A percentile compares a stretch with the other conserved stretches of the same genome.
Evolutionary conservation across 2,113 vertebrate genomes (phyloP).

Genomic region (Calidris pygmaea): DNA sequence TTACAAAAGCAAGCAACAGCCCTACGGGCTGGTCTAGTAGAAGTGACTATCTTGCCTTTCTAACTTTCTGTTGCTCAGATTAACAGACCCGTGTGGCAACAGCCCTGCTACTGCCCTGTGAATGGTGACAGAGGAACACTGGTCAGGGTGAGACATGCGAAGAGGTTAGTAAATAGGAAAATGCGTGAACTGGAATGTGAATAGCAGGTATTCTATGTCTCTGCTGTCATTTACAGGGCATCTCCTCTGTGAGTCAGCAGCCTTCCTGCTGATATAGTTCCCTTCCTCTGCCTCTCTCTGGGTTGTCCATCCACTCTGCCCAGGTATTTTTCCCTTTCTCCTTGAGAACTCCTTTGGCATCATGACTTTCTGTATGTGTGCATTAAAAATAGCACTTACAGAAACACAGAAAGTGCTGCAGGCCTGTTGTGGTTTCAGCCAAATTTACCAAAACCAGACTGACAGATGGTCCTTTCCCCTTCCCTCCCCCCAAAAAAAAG

Average conservation of each 20-base stretch:
- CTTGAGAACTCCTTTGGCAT: slow-evolving; percentile 3
- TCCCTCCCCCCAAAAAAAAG: too few species aligned
- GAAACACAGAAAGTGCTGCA: background rate
- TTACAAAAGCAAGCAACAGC: background rate
- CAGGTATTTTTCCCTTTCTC: background rate
- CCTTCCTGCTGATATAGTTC: background rate
- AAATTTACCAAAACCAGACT: too few species aligned
- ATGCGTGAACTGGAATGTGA: background rate
- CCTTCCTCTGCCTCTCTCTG: background rate
- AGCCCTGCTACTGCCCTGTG: background rate
- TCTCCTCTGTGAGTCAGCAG: background rate
- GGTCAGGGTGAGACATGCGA: background rate
- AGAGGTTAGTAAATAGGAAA: background rate
- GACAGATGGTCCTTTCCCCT: too few species aligned
- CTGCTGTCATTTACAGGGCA: background rate
- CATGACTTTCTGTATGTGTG: background rate
- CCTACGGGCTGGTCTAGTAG: background rate
- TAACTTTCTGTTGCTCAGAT: background rate
- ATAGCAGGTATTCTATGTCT: background rate
- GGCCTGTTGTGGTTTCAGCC: background rate
- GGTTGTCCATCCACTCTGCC: background rate
- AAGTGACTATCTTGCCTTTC: background rate
- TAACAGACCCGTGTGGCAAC: background rate
- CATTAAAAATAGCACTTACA: background rate
- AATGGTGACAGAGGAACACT: background rate